These are phyloP conservation scores for Volucella zonaria DNA, from an alignment of 2,888 invertebrate genomes.

Conservation along the genomic window DNA sequence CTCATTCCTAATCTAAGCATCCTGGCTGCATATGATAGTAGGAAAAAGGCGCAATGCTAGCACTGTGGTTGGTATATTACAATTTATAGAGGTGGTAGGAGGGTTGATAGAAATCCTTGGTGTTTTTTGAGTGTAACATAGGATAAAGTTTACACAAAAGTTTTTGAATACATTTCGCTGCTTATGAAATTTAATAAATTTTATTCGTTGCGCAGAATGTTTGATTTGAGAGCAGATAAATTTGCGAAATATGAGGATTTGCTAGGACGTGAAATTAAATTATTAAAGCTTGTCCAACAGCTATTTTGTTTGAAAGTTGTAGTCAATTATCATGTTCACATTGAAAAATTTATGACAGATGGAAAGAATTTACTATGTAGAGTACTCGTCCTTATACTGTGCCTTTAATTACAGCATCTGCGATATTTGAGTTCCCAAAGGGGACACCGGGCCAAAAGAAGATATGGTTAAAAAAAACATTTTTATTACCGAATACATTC, in stretches of 20 bases:
- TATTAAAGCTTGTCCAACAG: conserved; percentile 12
- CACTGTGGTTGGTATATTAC: conserved; percentile 55
- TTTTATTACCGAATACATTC: no score
- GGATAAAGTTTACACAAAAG: conserved; percentile 46
- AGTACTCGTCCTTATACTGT: no score
- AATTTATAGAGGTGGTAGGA: conserved; percentile 53
- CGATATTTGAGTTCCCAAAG: no score
- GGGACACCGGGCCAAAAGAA: no score
- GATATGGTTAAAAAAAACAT: no score
- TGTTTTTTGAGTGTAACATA: conserved; percentile 31
- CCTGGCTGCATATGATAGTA: conserved; percentile 27
- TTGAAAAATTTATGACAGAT: no score
- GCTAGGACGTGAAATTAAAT: conserved; percentile 30
- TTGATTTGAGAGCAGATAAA: background rate
- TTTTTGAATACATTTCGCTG: conserved; percentile 68
- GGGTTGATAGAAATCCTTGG: conserved; percentile 47
- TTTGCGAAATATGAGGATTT: conserved; percentile 22
- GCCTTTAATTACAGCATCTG: no score
- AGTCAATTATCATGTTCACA: background rate
- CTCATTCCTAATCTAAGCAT: background rate
- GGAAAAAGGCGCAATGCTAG: conserved; percentile 22
- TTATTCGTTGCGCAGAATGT: conserved; percentile 41
- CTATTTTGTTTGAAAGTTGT: conserved; percentile 39
- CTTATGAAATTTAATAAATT: conserved; percentile 64
- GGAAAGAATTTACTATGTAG: no score